Base-by-base conservation (phyloP, 2,888 invertebrate species). In the Elegia similella region DNA sequence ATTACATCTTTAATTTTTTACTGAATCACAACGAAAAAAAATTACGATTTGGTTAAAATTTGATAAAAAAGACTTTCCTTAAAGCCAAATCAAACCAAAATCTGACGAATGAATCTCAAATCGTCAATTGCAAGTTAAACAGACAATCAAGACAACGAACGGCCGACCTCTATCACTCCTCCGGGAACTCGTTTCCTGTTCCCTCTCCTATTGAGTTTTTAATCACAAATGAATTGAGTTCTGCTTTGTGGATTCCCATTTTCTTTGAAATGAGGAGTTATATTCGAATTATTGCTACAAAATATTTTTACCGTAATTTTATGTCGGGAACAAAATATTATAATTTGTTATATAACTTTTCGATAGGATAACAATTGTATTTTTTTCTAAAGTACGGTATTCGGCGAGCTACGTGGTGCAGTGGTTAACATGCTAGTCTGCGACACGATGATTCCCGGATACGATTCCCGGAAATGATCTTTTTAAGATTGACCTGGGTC, bases 221-320 rank as follows among this genome's bases (percentile, higher is more conserved):
- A 82, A 80, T 82, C 80, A 77, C 75, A 74, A 82, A 83, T 81
- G 82, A 81, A 83, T 50, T 50, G 50, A 34, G 16, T 17, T 38
- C 17, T 34, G 17, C 12, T 34, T 50, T 7, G 32, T n/a, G n/a
- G 13, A n/a, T 30, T 30, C n/a, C 16, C 1, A 48, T 23, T 23
- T 23, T 23, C 23, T 23, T 23, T 3, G 23, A 30, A n/a, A 48
- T 23, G 23, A 1, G 46, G 7, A 23, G 23, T n/a, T n/a, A n/a
- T 6, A 23, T 29, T 47, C 6, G 29, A 12, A 30, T 30, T 23
- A 23, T 44, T 23, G 23, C 5, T 23, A 5, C 23, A 23, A 23
- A 23, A 23, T 23, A 23, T 23, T 23, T 23, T 23, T 23, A 23
- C 5, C 23, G 5, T 23, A 23, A 23, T 23, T 23, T n/a, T n/a